Evolutionary conservation across 2,888 invertebrate genomes (phyloP), one percentile per base, ranked within the genome.

Genomic region (Imbricaverruca yamaguchii): DNA sequence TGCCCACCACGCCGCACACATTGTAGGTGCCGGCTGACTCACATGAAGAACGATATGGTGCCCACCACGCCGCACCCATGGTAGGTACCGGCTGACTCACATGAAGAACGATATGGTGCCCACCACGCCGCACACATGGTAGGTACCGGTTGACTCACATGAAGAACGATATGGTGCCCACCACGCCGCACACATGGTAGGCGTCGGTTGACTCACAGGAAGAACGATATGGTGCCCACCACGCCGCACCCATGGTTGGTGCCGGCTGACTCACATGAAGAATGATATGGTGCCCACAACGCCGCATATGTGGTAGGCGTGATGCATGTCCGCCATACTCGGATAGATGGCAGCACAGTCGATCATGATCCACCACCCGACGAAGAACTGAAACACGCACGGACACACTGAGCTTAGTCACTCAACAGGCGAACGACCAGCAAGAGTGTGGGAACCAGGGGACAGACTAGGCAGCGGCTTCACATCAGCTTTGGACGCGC

Each of bases 341-440:
- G 92, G 91, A 86, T 94, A 93, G 39, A 92, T 92, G 0, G 95
- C 92, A 82, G 95, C 93, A 13, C 96, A 95, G 89, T 98, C 98
- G 85, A 99, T 97, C 83, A 97, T 93, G 83, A 97, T 92, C 99
- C 98, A 99, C 98, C 98, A 98, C 80, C 97, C 98, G 85, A 92
- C 89, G 86, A 96, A 97, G 89, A 98, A 98, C 96, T 97, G 86
- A 81, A 88, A 88, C 77, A 83, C 61, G 77, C 79, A 25, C 80
- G 7, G 1, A 57, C 2, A 59, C 23, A 57, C 25, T n/a, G n/a
- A n/a, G 11, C 53, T 53, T n/a, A 23, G 55, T 10, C 23, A 78
- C 39, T 4, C 39, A 39, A 39, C 39, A 39, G 39, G 39, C 39
- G 39, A 39, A 1, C 39, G 39, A 39, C 39, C 39, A 39, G 39